Percentiles rank a stretch among this genome's conserved stretches.
These are phyloP conservation scores for Ametastegia equiseti DNA, from an alignment of 2,888 invertebrate species.

Conservation along the genomic window DNA sequence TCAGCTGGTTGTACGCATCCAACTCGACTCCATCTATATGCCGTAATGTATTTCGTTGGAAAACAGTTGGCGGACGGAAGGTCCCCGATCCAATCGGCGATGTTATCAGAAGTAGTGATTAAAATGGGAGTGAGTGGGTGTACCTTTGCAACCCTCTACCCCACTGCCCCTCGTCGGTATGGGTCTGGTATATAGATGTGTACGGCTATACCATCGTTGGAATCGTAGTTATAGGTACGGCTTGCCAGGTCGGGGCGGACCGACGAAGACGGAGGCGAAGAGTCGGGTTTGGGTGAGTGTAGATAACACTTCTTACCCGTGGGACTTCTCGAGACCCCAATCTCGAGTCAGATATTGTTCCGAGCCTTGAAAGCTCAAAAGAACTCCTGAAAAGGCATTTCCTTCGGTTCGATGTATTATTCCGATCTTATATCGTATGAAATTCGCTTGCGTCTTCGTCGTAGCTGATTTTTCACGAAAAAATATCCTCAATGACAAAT, in stretches of 20 bases:
- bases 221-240: conserved; percentile 20
- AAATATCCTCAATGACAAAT: conserved; percentile 39
- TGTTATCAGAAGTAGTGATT: conserved; percentile 68
- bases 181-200: neutral
- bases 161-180: conserved; percentile 6
- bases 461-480: conserved; percentile 47
- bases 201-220: conserved; percentile 11
- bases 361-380: conserved; percentile 71
- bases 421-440: conserved; percentile 65
- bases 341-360: conserved; percentile 73
- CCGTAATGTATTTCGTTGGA: conserved; percentile 43
- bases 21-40: neutral
- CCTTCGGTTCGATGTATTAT: conserved; percentile 68
- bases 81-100: conserved; percentile 67
- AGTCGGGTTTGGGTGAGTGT: conserved; percentile 65
- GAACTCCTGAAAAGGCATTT: conserved; percentile 69
- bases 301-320: conserved; percentile 71
- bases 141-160: conserved; percentile 37
- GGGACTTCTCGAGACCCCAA: conserved; percentile 69
- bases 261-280: conserved; percentile 41
- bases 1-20: neutral
- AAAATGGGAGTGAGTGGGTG: conserved; percentile 64
- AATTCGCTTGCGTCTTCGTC: conserved; percentile 58
- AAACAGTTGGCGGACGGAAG: conserved; percentile 48
- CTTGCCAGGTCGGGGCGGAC: conserved; percentile 28